Evolutionary conservation across 2,888 invertebrate species (phyloP), one percentile per base, ranked within the genome.

Genomic region (Cephus pygmeus): DNA sequence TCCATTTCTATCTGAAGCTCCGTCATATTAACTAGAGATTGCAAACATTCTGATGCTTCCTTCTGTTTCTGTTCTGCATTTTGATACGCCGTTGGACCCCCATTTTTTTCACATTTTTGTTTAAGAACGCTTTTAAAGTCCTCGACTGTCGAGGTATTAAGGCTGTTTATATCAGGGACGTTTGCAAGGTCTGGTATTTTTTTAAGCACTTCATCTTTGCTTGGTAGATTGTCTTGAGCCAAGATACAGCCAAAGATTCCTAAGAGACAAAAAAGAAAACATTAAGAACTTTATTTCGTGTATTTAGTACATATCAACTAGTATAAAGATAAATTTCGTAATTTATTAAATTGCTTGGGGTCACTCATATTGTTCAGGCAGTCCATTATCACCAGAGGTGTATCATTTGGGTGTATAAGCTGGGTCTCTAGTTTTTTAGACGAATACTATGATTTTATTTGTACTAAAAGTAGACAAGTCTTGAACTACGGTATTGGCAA

Each of bases 61-160:
- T 82, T 80, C 15, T 82, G 81, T 0, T 93, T 93, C 36, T 87
- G 89, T 88, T 94, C 93, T 3, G 94, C 93, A 40, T 92, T 92
- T 0, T 90, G 91, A 83, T 90, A 95, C 3, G 93, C 93, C 1
- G 92, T 91, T 0, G 93, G 92, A 9, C 95, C 95, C 1, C 94
- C 93, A 82, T 95, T 94, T 79, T 94, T 93, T 4, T 93, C 92
- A 85, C 96, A 96, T 90, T 95, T 96, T 77, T 94, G 93, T 87
- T 93, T 94, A 30, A 96, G 89, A 0, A 92, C 87, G 68, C 93
- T 92, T 76, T 93, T 92, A 0, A 93, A 92, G 78, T 95, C 92
- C 69, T 93, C 92, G 1, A 89, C 76, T 11, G 87, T 83, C 1
- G 90, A 87, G 0, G 82, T 69, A 56, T 90, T 89, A 0, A 92